Conservation (phyloP, 2,113 vertebrate species). For the Eptatretus burgeri region DNA sequence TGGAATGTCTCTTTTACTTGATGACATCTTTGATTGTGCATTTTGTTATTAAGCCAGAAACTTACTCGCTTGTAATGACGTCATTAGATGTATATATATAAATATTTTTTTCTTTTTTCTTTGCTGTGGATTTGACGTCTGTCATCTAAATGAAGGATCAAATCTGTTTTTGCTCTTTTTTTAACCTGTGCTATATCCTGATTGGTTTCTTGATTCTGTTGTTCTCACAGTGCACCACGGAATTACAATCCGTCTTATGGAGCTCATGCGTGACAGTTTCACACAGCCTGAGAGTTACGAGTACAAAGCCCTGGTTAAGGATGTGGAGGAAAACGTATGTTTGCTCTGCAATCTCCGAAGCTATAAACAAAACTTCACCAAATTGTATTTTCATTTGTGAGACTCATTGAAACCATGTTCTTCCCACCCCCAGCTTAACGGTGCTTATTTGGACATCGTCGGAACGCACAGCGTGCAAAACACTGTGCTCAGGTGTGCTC, state of each 20-base stretch:
- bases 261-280: slow-evolving; percentile 41
- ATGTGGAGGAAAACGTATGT: slow-evolving; percentile 58
- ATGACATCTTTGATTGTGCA: no score
- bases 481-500: slow-evolving; percentile 46
- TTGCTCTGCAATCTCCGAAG: no score
- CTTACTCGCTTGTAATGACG: no score
- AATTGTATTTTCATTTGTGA: no score
- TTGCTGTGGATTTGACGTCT: no score
- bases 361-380: no score
- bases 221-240: slow-evolving; percentile 36
- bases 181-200: not conserved
- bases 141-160: no score
- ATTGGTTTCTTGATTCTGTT: no score
- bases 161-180: not conserved
- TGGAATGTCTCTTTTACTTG: no score
- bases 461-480: slow-evolving; percentile 42
- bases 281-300: slow-evolving; percentile 29
- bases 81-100: no score
- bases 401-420: not conserved
- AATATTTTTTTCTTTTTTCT: no score
- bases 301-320: slow-evolving; percentile 32
- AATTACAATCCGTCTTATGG: slow-evolving; percentile 43
- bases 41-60: no score
- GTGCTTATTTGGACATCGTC: slow-evolving; percentile 38
- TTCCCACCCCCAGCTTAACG: slow-evolving; percentile 29